Evolutionary conservation across 2,797 vertebrate genomes (phyloP), one percentile per base, ranked within the genome.

Genomic region (Hyperoplus lanceolatus): DNA sequence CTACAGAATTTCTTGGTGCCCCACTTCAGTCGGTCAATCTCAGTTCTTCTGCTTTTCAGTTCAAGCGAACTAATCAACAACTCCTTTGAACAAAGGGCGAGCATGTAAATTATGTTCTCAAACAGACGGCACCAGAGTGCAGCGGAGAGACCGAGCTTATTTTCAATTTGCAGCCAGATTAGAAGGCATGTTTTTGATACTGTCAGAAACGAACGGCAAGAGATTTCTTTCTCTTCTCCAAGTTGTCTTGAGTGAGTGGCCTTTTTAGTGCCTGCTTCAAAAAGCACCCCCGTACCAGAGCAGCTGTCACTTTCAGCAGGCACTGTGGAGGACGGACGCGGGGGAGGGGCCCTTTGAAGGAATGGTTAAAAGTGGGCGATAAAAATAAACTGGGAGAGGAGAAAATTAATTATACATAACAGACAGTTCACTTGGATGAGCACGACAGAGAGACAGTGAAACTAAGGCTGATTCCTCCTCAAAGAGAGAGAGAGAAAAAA

Each of bases 341-440:
- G 80, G 85, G 82, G 82, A 89, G 87, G 88, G 90, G 87, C 77
- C 86, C 87, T 94, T 92, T 94, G 92, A 94, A 94, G 91, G 90
- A 94, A 95, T 78, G 80, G 87, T 92, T 94, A 90, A 94, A 95
- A 94, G 92, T 91, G 87, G 82, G 82, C 62, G 93, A 93, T 93
- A 94, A 95, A 95, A 95, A 95, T 94, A 95, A 93, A 93, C 90
- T 65, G 77, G 73, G 87, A 93, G 93, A 88, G 87, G 83, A 91
- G 81, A 90, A 93, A 90, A 95, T 95, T 92, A 95, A 94, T 95
- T 94, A 95, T 94, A 93, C 90, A 95, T 93, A 93, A 91, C 92
- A 92, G 92, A 92, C 88, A 90, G 89, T 92, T 89, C 84, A 92
- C 89, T 90, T 88, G 87, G 87, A 93, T 91, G 90, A 94, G 87